phyloP scores from a whole-genome alignment of 64 coral and sea anemone genomes.

The Montipora cactus region DNA sequence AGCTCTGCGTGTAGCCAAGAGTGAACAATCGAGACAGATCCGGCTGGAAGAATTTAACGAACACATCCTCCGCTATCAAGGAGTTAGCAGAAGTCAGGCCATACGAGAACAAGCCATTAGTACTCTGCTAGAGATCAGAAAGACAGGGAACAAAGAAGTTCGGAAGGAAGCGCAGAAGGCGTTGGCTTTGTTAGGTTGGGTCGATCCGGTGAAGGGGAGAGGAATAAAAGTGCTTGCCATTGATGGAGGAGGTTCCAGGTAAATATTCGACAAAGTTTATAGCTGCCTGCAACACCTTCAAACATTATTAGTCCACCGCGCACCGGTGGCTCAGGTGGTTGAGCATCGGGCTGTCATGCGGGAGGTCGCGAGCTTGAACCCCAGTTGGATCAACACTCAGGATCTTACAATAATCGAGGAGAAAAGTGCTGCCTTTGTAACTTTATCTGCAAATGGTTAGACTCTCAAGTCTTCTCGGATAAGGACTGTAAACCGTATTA shows the following conservation, averaged over 20 bases:
- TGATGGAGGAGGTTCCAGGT: slow-evolving; percentile 97
- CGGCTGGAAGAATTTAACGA: slow-evolving; percentile 88
- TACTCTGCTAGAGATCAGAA: slow-evolving; percentile 58
- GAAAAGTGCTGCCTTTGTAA: too few species aligned
- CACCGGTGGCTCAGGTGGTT: too few species aligned
- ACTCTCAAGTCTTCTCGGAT: too few species aligned
- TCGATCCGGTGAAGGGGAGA: slow-evolving; percentile 79
- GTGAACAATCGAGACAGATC: slow-evolving; percentile 79
- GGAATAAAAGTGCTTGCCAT: slow-evolving; percentile 89
- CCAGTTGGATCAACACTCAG: too few species aligned
- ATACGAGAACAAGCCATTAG: slow-evolving; percentile 74
- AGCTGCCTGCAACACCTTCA: too few species aligned
- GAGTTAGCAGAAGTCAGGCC: slow-evolving; percentile 72
- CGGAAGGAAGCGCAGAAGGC: slow-evolving; percentile 77
- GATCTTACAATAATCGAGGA: too few species aligned
- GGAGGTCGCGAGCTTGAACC: too few species aligned
- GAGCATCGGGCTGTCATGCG: too few species aligned
- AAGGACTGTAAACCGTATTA: too few species aligned
- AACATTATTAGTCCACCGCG: too few species aligned
- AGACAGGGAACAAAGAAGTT: slow-evolving; percentile 81
- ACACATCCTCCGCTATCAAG: slow-evolving; percentile 85
- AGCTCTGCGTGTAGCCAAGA: slow-evolving; percentile 74
- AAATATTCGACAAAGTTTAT: background rate
- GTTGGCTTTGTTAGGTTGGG: slow-evolving; percentile 80
- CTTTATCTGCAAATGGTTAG: too few species aligned